Base-by-base conservation (phyloP, 2,797 vertebrate genomes). In the Gephyroberyx darwinii region DNA sequence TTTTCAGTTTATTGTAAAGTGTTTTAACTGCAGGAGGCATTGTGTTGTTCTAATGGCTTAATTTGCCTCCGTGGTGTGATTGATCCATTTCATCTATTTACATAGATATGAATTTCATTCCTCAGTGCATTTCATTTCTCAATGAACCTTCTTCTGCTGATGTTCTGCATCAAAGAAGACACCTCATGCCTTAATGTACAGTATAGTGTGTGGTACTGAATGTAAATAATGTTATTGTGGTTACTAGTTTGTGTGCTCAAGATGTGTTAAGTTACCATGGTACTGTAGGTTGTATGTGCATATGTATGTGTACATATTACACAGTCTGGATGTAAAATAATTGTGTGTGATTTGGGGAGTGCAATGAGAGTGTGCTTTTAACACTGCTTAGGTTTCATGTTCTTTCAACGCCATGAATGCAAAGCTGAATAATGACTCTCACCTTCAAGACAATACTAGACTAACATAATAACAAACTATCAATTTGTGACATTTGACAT, bases 181-280 rank as follows among this genome's bases (percentile, higher is more conserved):
- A 93, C 93, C 93, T 89, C 91, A 94, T 92, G 94, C 94, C 94
- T 95, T 95, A 94, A 94, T 94, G 90, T 93, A 92, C 91, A 92
- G 84, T 88, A 80, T 84, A 84, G 77, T 90, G 78, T 90, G 69
- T 86, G 86, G 88, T 89, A 82, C 80, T 61, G 86, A 90, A 90
- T 89, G 90, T 91, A 81, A 79, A 84, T 91, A 81, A 74, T 85
- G 81, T 86, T 83, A 75, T 74, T 84, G 81, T 88, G 73, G 78
- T 88, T 78, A 72, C 70, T 77, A 57, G 72, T 87, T 81, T 88
- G 82, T 90, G 81, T 84, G 79, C 83, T 84, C 37, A 75, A 63
- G 78, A 58, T 87, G 80, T 83, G 80, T 83, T 88, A 48, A 80
- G 81, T 87, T 87, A 74, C 80, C 88, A 82, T 88, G 91, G 90